Conservation (phyloP, 1,140 invertebrate species). For the Hermetia illucens region DNA sequence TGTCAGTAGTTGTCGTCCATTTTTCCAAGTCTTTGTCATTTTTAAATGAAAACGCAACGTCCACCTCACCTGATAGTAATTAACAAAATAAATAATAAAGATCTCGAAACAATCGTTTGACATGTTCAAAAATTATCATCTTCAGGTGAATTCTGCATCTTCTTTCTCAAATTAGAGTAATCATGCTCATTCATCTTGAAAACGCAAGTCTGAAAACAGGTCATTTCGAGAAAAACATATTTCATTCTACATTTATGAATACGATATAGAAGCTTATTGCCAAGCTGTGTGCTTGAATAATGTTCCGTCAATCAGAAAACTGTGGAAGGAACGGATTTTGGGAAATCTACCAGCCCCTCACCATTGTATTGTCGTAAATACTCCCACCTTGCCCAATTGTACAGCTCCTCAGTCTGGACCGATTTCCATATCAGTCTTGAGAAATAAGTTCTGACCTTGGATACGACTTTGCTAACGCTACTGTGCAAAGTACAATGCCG, state of each 20-base stretch:
- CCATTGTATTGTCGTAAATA: too few species aligned
- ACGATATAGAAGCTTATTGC: too few species aligned
- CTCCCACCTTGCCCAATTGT: too few species aligned
- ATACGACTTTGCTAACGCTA: too few species aligned
- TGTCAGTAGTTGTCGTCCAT: constrained; percentile 63
- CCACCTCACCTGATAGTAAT: constrained; percentile 41
- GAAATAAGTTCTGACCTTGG: too few species aligned
- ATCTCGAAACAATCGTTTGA: neutral
- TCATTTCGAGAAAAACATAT: neutral
- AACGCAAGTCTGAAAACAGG: neutral
- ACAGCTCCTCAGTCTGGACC: too few species aligned
- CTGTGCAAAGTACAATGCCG: too few species aligned
- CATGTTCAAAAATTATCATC: neutral
- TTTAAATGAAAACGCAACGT: constrained; percentile 54
- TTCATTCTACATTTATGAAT: neutral
- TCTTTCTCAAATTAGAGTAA: neutral
- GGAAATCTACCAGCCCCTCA: too few species aligned
- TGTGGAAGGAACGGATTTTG: too few species aligned
- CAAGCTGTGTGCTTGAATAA: too few species aligned
- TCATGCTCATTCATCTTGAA: neutral
- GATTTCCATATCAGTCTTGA: too few species aligned
- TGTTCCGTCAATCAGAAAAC: too few species aligned
- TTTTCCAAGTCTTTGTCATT: constrained; percentile 45
- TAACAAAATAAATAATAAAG: constrained; percentile 2
- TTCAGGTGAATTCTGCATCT: neutral